These are phyloP conservation scores for Tiliacea citrago DNA, from an alignment of 2,888 invertebrate genomes.

Conservation along the genomic window DNA sequence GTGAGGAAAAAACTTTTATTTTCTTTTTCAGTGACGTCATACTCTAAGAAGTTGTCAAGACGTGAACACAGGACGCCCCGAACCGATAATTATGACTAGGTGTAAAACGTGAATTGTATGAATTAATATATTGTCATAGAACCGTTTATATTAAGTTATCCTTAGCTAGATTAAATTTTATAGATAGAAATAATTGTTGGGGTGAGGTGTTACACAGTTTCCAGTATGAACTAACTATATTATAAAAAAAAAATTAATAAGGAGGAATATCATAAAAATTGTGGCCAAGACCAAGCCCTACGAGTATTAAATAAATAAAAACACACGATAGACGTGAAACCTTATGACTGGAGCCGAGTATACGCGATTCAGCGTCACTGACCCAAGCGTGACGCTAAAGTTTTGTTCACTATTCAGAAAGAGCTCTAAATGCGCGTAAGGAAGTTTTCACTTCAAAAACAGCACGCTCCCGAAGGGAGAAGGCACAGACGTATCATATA, in stretches of 20 bases:
- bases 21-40: slow-evolving; percentile 55
- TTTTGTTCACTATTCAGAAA: background rate
- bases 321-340: background rate
- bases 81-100: slow-evolving; percentile 50
- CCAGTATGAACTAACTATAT: background rate
- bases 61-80: slow-evolving; percentile 47
- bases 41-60: slow-evolving; percentile 39
- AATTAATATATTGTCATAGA: slow-evolving; percentile 58
- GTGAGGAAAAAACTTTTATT: background rate
- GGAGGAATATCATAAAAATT: background rate
- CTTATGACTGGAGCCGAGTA: background rate
- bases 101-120: slow-evolving; percentile 50
- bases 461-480: background rate
- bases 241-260: too few relatives aligned
- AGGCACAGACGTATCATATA: background rate
- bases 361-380: too few relatives aligned
- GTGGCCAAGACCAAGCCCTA: background rate
- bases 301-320: background rate
- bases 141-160: slow-evolving; percentile 58
- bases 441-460: background rate
- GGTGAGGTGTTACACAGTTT: slow-evolving; percentile 29
- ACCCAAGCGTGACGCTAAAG: background rate
- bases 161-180: slow-evolving; percentile 61
- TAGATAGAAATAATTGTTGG: slow-evolving; percentile 46
- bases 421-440: background rate